Evolutionary conservation across 2,113 vertebrate genomes (phyloP), one percentile per base, ranked within the genome.

Genomic region (Nanorana parkeri): DNA sequence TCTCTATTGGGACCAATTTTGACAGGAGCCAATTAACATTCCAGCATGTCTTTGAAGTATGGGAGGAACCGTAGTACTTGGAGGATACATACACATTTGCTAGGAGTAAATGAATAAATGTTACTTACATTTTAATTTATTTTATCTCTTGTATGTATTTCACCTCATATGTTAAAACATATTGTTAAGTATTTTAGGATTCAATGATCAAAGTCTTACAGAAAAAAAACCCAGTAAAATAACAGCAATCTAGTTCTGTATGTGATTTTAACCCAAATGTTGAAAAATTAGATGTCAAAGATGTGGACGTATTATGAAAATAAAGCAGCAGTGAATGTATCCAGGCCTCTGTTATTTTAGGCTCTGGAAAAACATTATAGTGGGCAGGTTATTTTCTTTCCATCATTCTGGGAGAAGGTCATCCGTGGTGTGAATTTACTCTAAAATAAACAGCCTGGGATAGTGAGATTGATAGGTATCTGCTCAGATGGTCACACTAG

Each of bases 211-310:
- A 56, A 56, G 26, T 55, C 26, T 28, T 13, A 36, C 32, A 36
- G 32, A 5, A 36, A 54, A 60, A 74, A 74, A 74, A 56, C 1
- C 19, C 71, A 58, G 71, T 32, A 20, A 74, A 74, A 74, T 73
- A 74, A 58, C 55, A 60, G 52, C 58, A 58, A 74, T 58, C 71
- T 36, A 74, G 29, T 21, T 54, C 56, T 56, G 51, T 24, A 54
- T 74, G 71, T 36, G 54, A 74, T 74, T 56, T 74, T 60, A 60
- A 23, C 71, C 73, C 21, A 76, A 76, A 64, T 63, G 73, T 51
- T 76, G 73, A 76, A 64, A 76, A 76, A 63, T 47, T 56, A 76
- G 58, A 76, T 51, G 60, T 76, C 36, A 76, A 76, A 76, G 58
- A 1, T n/a, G 23, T 24, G 58, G n/a, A 51, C 23, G 13, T 76